Evolutionary conservation across 1,140 invertebrate species (phyloP), one percentile per base, ranked within the genome.

Genomic region (Chelonus insularis): DNA sequence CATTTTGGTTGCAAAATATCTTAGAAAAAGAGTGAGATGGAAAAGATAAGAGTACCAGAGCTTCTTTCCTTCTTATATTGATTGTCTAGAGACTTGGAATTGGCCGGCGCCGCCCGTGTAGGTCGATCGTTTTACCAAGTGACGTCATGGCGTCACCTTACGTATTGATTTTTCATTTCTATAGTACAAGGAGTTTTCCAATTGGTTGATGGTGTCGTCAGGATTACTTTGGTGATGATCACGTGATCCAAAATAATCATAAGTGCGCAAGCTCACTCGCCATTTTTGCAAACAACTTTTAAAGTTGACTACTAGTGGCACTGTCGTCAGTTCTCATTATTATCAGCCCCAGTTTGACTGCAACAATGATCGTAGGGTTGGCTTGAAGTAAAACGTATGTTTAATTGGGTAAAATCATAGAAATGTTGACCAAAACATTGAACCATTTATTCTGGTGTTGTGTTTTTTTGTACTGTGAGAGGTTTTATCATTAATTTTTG

Each of bases 51-150:
- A 2, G 45, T 47, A 4, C 25, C 11, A 25, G n/a, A 9, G 11
- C 9, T 37, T 56, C 25, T 16, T 56, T 50, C 37, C 18, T 41
- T 18, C 4, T 48, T 2, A 77, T 77, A 79, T 79, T 77, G 76
- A 79, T 79, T 79, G 71, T 63, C 63, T 67, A 59, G 71, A 70
- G 70, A 37, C 37, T 4, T 55, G n/a, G 72, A 78, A 78, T 78
- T 79, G 74, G 75, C 72, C 74, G 76, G 74, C 77, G 72, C 75
- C 76, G 77, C 77, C 73, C 72, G 73, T 63, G 72, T 74, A 72
- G 75, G 75, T 80, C 79, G 75, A 81, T 80, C 73, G 73, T 76
- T 68, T 63, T 65, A 63, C 68, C 60, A 58, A 57, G 66, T 79
- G 76, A 79, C 77, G 77, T 80, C 76, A 79, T 68, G 45, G 7